Evolutionary conservation across 2,888 invertebrate species (phyloP).

Genomic region (Chymomyza amoena): DNA sequence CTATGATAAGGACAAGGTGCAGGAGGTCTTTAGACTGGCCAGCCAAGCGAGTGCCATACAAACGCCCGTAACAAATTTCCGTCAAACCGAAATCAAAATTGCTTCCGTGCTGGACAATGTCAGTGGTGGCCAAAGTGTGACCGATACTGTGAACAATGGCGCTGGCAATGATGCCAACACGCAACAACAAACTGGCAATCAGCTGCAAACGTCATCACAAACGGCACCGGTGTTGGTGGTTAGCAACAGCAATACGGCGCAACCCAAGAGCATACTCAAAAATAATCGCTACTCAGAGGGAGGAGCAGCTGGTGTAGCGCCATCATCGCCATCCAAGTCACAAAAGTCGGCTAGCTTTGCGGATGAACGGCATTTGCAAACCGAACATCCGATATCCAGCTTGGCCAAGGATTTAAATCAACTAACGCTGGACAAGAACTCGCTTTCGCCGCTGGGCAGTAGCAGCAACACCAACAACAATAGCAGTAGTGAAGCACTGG

Average conservation of each 20-base stretch:
- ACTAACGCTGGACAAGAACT: slow-evolving; percentile 53
- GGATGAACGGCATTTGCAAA: slow-evolving; percentile 75
- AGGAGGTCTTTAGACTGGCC: slow-evolving; percentile 80
- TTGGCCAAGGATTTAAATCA: slow-evolving; percentile 74
- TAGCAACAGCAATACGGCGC: slow-evolving; percentile 41
- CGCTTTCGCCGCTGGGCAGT: not conserved
- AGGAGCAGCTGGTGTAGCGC: slow-evolving; percentile 54
- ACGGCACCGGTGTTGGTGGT: not conserved
- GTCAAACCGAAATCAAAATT: slow-evolving; percentile 77
- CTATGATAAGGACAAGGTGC: slow-evolving; percentile 79
- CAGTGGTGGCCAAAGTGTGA: not conserved
- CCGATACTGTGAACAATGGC: not conserved
- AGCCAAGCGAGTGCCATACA: slow-evolving; percentile 78
- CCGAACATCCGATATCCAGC: slow-evolving; percentile 73
- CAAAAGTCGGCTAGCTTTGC: slow-evolving; percentile 78
- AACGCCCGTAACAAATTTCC: slow-evolving; percentile 78
- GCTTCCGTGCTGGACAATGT: slow-evolving; percentile 52
- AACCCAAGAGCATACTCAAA: slow-evolving; percentile 78
- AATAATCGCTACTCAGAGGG: slow-evolving; percentile 76
- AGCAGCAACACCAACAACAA: slow-evolving; percentile 37
- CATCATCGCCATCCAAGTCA: slow-evolving; percentile 78
- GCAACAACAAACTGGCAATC: not conserved
- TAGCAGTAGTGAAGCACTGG: slow-evolving; percentile 56
- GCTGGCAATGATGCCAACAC: slow-evolving; percentile 1
- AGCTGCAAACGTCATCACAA: not conserved